phyloP scores from a whole-genome alignment of 2,113 vertebrate species.

The Istiophorus platypterus region DNA sequence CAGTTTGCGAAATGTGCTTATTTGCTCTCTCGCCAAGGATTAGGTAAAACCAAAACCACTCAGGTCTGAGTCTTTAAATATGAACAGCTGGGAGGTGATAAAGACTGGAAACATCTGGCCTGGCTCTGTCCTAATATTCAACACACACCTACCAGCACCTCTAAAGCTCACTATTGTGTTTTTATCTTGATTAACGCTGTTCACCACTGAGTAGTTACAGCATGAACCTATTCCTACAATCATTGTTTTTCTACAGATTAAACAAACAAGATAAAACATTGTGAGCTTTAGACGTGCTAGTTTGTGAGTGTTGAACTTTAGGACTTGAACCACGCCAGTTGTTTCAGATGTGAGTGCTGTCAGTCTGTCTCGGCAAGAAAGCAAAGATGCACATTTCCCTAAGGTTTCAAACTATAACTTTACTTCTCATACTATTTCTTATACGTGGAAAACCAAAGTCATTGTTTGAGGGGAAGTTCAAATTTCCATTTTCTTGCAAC shows the following conservation, averaged over 20 bases:
- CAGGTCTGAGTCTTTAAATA: not conserved
- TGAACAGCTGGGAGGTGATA: not conserved
- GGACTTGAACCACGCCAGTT: not conserved
- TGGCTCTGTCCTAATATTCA: not conserved
- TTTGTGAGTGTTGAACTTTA: not conserved
- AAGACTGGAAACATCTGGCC: not conserved
- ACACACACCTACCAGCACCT: not conserved
- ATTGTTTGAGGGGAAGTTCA: too few relatives aligned
- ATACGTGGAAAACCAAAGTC: conserved; percentile 39
- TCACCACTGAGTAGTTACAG: not conserved
- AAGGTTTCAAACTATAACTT: not conserved
- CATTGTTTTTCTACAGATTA: too few relatives aligned
- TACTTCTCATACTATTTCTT: too few relatives aligned
- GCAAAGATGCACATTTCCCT: not conserved
- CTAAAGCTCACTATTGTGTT: too few relatives aligned
- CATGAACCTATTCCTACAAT: not conserved
- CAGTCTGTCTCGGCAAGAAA: not conserved
- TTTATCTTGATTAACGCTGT: not conserved
- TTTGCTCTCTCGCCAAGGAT: not conserved
- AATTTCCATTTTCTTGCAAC: not conserved
- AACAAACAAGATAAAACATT: too few relatives aligned
- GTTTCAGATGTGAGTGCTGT: too few relatives aligned
- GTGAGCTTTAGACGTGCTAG: too few relatives aligned
- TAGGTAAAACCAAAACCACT: not conserved
- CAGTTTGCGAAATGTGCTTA: not conserved